Evolutionary conservation across 2,797 vertebrate genomes (phyloP), one percentile per base, ranked within the genome.

Genomic region (Esox masquinongy): DNA sequence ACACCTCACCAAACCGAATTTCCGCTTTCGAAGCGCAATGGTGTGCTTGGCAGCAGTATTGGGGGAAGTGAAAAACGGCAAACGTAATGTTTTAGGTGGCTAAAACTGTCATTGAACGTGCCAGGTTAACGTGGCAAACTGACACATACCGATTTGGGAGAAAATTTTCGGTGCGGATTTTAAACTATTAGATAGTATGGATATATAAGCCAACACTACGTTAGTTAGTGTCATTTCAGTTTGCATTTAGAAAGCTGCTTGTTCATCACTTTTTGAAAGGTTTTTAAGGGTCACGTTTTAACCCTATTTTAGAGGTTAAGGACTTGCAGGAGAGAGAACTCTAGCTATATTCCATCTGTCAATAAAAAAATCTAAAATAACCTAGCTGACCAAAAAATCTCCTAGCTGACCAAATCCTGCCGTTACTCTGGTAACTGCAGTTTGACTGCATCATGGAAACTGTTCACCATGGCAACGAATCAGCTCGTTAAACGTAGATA

Each of bases 401-500:
- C 19, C 3, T 29, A 43, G 16, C 2, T 70, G 77, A 76, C 68
- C 26, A 72, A 68, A 71, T 76, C 75, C 47, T 53, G 61, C 73
- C 47, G 47, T 73, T 31, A 4, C 63, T 73, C 49, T 77, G 56
- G 22, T 24, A 24, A 26, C 19, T 56, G 53, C n/a, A n/a, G 53
- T 11, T 22, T 56, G 53, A 56, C 56, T 12, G 4, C 56, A 43
- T 73, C 68, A 68, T 34, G 79, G 49, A 74, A 74, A 73, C 53
- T 56, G 14, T 76, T 87, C 79, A 69, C 87, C 85, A 83, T 83
- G 75, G 85, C 73, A 87, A 85, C 80, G 61, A 82, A 83, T 78
- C 63, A 68, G 69, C 82, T 80, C 74, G 51, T 2, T 73, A 73
- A 87, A 78, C 15, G 12, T 74, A 75, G 67, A 69, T 26, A 69